A percentile compares a stretch with the other conserved stretches of the same genome.
Evolutionary conservation across 2,888 invertebrate species (phyloP).

Genomic region (Aethes cnicana): DNA sequence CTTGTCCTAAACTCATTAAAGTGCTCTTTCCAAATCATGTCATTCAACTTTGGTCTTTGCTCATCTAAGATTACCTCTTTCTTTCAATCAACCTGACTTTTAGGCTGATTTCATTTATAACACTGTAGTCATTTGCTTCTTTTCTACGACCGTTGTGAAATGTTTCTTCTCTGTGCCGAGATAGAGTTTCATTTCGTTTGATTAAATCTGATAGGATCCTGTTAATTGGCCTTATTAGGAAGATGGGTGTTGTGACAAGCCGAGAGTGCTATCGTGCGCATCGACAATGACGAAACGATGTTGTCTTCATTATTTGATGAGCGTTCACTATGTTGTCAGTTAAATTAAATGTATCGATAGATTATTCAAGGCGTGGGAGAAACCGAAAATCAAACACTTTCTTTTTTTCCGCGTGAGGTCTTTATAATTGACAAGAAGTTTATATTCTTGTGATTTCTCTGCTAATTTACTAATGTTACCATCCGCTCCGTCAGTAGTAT

Average conservation of each 20-base stretch:
- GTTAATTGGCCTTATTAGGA: slow-evolving; percentile 82
- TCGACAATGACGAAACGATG: slow-evolving; percentile 83
- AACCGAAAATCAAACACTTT: slow-evolving; percentile 66
- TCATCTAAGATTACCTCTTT: slow-evolving; percentile 62
- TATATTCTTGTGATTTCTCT: slow-evolving; percentile 45
- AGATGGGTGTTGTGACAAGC: slow-evolving; percentile 82
- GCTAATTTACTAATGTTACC: no score
- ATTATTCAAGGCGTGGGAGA: slow-evolving; percentile 79
- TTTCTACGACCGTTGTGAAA: slow-evolving; percentile 41
- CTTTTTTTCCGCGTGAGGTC: slow-evolving; percentile 69
- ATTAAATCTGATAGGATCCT: slow-evolving; percentile 54
- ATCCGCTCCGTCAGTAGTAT: no score
- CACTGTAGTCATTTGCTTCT: slow-evolving; percentile 49
- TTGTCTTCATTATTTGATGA: slow-evolving; percentile 82
- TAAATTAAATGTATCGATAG: slow-evolving; percentile 82
- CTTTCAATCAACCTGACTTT: slow-evolving; percentile 68
- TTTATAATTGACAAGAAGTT: slow-evolving; percentile 60
- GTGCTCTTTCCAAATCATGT: slow-evolving; percentile 58
- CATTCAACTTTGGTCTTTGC: slow-evolving; percentile 81
- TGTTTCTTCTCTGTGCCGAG: slow-evolving; percentile 44
- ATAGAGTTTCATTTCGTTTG: slow-evolving; percentile 61
- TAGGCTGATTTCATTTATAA: slow-evolving; percentile 52
- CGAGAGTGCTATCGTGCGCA: slow-evolving; percentile 80
- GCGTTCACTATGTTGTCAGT: slow-evolving; percentile 81
- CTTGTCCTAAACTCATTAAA: slow-evolving; percentile 57